Percentiles rank a stretch among this genome's conserved stretches.
Conservation (phyloP, 2,797 vertebrate genomes). For the Glossophaga mutica region DNA sequence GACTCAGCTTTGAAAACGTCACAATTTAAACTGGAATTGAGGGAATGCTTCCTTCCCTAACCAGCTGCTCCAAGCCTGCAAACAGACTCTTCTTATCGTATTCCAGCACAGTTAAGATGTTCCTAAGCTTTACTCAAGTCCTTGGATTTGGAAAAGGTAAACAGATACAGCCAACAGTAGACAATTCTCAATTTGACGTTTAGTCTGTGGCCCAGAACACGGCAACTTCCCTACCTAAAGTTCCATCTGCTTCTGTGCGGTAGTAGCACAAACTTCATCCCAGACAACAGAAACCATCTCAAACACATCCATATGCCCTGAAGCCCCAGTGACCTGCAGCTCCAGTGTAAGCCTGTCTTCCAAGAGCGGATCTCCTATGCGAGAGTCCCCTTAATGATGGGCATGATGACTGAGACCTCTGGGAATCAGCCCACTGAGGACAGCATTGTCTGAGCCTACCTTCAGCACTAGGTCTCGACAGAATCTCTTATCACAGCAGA, state of each 20-base stretch:
- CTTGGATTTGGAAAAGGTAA: background rate
- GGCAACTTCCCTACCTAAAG: background rate
- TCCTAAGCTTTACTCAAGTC: background rate
- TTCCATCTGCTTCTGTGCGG: background rate
- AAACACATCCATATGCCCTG: background rate
- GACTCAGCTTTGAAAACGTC: background rate
- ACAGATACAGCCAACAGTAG: background rate
- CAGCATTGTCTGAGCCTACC: background rate
- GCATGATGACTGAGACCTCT: background rate
- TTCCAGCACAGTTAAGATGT: background rate
- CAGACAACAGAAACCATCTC: background rate
- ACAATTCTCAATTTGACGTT: background rate
- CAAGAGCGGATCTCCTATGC: background rate
- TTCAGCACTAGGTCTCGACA: background rate
- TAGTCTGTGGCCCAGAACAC: background rate
- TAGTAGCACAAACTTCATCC: background rate
- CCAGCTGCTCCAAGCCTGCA: background rate
- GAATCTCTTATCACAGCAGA: background rate
- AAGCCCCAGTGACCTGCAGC: background rate
- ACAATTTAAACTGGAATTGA: background rate
- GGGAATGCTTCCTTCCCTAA: background rate
- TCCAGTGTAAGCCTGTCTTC: fast-evolving
- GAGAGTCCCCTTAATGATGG: background rate
- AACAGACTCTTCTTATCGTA: background rate
- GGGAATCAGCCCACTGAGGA: background rate